Evolutionary conservation across 2,888 invertebrate genomes (phyloP).

Genomic region (Thecophora atra): DNA sequence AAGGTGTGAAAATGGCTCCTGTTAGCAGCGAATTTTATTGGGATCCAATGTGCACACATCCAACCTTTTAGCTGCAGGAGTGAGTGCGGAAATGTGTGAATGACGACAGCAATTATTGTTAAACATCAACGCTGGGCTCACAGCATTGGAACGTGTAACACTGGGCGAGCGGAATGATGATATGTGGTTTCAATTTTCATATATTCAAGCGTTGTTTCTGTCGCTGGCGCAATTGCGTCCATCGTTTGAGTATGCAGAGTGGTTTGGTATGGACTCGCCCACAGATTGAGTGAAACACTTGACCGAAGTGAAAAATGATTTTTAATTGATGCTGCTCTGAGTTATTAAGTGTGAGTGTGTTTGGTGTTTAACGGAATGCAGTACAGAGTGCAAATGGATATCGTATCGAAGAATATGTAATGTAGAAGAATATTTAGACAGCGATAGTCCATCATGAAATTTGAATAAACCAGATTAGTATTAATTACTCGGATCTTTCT

Average conservation of each 20-base stretch:
- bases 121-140: slow-evolving; percentile 11
- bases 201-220: slow-evolving; percentile 39
- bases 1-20: slow-evolving; percentile 41
- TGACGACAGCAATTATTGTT: slow-evolving; percentile 19
- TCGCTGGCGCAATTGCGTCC: background rate
- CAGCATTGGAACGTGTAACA: slow-evolving; percentile 10
- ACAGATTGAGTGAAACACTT: slow-evolving; percentile 50
- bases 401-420: background rate
- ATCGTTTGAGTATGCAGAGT: too few species aligned
- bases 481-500: too few species aligned
- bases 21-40: background rate
- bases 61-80: background rate
- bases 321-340: slow-evolving; percentile 53
- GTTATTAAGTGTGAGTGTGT: slow-evolving; percentile 20
- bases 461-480: too few species aligned
- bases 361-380: slow-evolving; percentile 1
- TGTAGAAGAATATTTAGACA: background rate
- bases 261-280: slow-evolving; percentile 11
- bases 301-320: slow-evolving; percentile 52
- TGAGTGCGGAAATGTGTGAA: slow-evolving; percentile 7
- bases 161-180: slow-evolving; percentile 43
- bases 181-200: slow-evolving; percentile 58
- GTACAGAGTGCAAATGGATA: background rate
- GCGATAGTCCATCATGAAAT: too few species aligned
- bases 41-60: background rate